Conservation (phyloP, 2,888 invertebrate species). For the Dasypolia templi region DNA sequence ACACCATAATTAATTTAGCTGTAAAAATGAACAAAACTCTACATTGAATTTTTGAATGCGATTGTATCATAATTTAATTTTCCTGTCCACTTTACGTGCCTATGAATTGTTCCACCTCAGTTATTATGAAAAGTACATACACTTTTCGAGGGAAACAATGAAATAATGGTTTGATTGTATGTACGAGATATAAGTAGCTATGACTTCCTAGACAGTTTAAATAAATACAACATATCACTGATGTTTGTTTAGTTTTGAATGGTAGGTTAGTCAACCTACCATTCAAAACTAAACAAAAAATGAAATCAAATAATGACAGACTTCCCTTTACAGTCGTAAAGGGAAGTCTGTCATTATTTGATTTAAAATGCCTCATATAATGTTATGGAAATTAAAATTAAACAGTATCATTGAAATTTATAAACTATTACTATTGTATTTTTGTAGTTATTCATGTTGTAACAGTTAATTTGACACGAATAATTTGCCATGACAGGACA, state of each 20-base stretch:
- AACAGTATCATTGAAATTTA: neutral
- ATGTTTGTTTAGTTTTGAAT: neutral
- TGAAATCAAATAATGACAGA: too few species aligned
- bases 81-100: neutral
- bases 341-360: conserved; percentile 13
- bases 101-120: conserved; percentile 12
- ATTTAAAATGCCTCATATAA: conserved; percentile 1
- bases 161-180: conserved; percentile 16
- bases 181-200: neutral
- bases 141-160: conserved; percentile 4
- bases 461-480: neutral
- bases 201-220: neutral
- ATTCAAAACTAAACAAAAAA: neutral
- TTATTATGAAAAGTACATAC: conserved; percentile 13
- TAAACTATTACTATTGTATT: neutral
- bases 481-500: neutral
- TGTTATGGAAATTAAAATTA: neutral
- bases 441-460: too few species aligned
- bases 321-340: too few species aligned
- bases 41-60: neutral
- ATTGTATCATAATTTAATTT: neutral
- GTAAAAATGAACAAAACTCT: neutral
- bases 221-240: neutral
- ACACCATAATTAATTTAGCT: neutral
- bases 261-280: neutral